These are phyloP conservation scores for Mastigias papua DNA, from an alignment of 30 jellyfish, hydroid and myxozoan genomes.

Conservation along the genomic window DNA sequence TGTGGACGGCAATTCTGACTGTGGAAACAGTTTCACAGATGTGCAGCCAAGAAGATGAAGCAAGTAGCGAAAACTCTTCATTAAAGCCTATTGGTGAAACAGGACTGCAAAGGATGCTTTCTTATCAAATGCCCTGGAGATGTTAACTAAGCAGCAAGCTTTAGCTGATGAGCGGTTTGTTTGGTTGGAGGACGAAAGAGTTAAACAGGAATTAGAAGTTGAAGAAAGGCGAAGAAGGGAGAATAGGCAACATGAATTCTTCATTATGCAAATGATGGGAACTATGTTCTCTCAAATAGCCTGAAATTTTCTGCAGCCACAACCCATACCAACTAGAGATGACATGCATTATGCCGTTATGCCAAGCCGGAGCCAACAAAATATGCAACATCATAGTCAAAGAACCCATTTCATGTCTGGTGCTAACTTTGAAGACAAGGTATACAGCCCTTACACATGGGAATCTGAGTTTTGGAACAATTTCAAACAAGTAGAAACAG, in stretches of 20 bases:
- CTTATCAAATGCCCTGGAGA: conserved; percentile 2
- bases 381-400: not conserved
- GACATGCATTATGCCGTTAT: not conserved
- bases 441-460: not conserved
- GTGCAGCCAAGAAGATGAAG: not conserved
- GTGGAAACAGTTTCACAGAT: not conserved
- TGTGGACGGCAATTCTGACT: not conserved
- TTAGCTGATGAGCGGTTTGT: conserved; percentile 47
- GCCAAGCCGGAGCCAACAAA: not conserved
- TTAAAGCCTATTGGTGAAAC: not conserved
- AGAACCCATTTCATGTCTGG: not conserved
- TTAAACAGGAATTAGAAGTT: not conserved
- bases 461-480: not conserved
- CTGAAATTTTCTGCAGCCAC: not conserved
- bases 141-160: conserved; percentile 24
- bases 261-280: conserved; percentile 55
- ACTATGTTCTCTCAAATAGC: conserved; percentile 18
- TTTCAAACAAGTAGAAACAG: not conserved
- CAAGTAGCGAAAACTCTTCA: not conserved
- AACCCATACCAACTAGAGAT: not conserved
- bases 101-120: conserved; percentile 17
- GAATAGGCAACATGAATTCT: conserved; percentile 46
- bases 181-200: conserved; percentile 27
- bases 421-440: not conserved
- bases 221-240: conserved; percentile 44